phyloP scores from a whole-genome alignment of 2,888 invertebrate species.

The Chironomus tentans region DNA sequence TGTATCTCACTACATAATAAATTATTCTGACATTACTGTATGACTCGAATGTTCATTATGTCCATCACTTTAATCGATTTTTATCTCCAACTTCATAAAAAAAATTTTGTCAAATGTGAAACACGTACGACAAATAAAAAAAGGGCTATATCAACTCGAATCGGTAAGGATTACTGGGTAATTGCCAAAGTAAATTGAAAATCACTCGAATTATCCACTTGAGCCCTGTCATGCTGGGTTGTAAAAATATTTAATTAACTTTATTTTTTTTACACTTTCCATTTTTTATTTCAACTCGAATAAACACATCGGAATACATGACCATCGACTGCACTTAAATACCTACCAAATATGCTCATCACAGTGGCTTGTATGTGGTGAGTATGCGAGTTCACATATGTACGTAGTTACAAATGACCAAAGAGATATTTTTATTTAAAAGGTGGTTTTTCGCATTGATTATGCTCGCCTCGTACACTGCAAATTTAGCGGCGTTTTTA shows the following conservation, averaged over 20 bases:
- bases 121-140: constrained; percentile 11
- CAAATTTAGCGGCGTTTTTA: constrained; percentile 87
- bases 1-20: background rate
- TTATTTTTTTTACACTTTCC: background rate
- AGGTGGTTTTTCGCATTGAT: constrained; percentile 91
- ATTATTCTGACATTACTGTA: too few relatives aligned
- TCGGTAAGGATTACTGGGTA: constrained; percentile 5
- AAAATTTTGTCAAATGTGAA: background rate
- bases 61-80: too few relatives aligned
- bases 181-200: background rate
- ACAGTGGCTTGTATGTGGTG: constrained; percentile 60
- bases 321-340: too few relatives aligned
- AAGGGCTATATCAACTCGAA: constrained; percentile 13
- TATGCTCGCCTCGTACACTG: constrained; percentile 88
- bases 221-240: background rate
- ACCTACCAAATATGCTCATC: too few relatives aligned
- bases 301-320: background rate
- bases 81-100: background rate
- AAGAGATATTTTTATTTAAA: too few relatives aligned
- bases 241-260: background rate
- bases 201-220: constrained; percentile 51
- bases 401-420: too few relatives aligned
- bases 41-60: too few relatives aligned
- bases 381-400: constrained; percentile 41
- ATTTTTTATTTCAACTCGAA: constrained; percentile 48